Evolutionary conservation across 2,888 invertebrate species (phyloP).

Genomic region (Agriopis marginaria): DNA sequence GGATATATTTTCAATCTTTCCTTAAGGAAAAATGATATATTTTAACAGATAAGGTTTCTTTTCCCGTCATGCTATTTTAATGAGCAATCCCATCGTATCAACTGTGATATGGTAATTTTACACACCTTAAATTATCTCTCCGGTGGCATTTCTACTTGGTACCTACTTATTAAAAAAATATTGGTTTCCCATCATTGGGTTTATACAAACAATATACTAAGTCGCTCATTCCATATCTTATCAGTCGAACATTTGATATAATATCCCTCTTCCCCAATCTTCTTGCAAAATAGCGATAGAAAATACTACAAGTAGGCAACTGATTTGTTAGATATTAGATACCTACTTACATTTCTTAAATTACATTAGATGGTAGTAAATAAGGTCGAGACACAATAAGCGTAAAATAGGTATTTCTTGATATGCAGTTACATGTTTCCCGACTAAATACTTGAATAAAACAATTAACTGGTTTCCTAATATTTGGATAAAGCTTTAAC

Average conservation of each 20-base stretch:
- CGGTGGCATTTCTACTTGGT: neutral
- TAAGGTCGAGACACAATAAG: neutral
- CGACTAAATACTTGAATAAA: no score
- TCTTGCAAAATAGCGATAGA: neutral
- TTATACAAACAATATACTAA: no score
- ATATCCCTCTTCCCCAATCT: neutral
- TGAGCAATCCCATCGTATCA: neutral
- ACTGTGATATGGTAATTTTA: conserved; percentile 20
- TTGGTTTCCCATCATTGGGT: neutral
- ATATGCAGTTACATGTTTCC: neutral
- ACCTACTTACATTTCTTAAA: no score
- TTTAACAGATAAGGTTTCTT: neutral
- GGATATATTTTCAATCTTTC: neutral
- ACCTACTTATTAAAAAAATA: neutral
- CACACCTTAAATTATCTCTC: neutral
- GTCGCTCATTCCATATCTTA: no score
- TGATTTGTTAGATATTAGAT: no score
- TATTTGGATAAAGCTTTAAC: conserved; percentile 8
- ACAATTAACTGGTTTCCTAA: neutral
- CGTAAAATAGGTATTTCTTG: neutral
- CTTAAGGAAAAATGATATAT: neutral
- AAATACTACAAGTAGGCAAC: no score
- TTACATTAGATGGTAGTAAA: neutral
- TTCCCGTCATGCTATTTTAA: neutral
- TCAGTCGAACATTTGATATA: no score